Base-by-base conservation (phyloP, 2,888 invertebrate species). In the Trissoscelio sp. region DNA sequence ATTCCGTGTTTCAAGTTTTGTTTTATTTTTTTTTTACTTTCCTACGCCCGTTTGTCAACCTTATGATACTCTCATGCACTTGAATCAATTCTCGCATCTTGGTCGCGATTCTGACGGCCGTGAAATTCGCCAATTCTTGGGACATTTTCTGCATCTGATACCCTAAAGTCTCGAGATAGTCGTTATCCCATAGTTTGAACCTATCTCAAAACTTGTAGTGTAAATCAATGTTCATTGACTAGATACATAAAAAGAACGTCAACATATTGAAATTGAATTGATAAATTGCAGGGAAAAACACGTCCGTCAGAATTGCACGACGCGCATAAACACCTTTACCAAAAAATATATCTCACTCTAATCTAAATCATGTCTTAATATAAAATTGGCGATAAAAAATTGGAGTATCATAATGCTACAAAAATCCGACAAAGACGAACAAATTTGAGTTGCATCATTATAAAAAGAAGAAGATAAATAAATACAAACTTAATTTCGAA, bases 401-500 rank as follows among this genome's bases (percentile, higher is more conserved):
- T 64, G 55, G 78, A 78, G 78, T 70, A 78, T 70, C 78, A 70
- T 78, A 78, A 78, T 57, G 78, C 78, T 70, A 55, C 60, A 55
- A 44, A 64, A 78, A 70, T 78, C 31, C 70, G 70, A 78, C 70
- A 70, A 64, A 78, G 70, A 70, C 55, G 70, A 44, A 48, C 70
- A 55, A 75, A 75, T 58, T 58, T 51, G 48, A 18, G 14, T 16
- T 22, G 64, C 31, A 16, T 18, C 11, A 12, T 1, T 57, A 14
- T 14, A 14, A 6, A 12, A 39, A 6, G 34, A 53, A 11, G 22
- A 37, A 53, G 46, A 22, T 62, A 46, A 31, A 62, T n/a, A 39
- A 12, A 37, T 2, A 55, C 22, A 18, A 53, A n/a, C n/a, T n/a
- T 7, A 34, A 34, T 34, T 7, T 34, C 11, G 12, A 42, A 14